Percentiles rank a stretch among this genome's conserved stretches.
Conservation (phyloP, 2,113 vertebrate genomes). For the Myotis brandtii region DNA sequence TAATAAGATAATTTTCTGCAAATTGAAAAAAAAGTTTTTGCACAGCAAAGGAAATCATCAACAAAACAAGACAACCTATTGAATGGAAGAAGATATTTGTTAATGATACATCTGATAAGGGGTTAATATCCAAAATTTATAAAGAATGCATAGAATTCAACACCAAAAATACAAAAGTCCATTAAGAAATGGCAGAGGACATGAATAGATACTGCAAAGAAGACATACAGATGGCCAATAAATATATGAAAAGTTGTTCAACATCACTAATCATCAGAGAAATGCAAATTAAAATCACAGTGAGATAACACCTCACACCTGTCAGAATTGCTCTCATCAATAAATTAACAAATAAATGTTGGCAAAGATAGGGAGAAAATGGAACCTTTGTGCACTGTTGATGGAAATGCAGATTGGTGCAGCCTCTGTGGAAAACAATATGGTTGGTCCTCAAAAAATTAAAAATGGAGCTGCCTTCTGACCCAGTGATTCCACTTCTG, state of each 20-base stretch:
- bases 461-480: neutral
- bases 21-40: neutral
- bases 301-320: neutral
- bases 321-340: neutral
- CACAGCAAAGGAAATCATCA: neutral
- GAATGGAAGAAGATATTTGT: neutral
- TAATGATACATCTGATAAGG: neutral
- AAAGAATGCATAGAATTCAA: neutral
- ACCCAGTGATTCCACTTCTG: neutral
- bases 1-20: neutral
- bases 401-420: neutral
- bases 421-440: neutral
- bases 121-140: neutral
- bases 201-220: neutral
- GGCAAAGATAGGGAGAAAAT: neutral
- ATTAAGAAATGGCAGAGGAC: neutral
- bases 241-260: neutral
- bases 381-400: neutral
- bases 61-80: neutral
- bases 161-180: neutral
- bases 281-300: neutral
- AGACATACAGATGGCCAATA: neutral
- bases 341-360: neutral
- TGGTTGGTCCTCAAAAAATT: neutral
- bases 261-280: neutral